Conservation (phyloP, 2,113 vertebrate genomes). For the Corvus moneduloides region DNA sequence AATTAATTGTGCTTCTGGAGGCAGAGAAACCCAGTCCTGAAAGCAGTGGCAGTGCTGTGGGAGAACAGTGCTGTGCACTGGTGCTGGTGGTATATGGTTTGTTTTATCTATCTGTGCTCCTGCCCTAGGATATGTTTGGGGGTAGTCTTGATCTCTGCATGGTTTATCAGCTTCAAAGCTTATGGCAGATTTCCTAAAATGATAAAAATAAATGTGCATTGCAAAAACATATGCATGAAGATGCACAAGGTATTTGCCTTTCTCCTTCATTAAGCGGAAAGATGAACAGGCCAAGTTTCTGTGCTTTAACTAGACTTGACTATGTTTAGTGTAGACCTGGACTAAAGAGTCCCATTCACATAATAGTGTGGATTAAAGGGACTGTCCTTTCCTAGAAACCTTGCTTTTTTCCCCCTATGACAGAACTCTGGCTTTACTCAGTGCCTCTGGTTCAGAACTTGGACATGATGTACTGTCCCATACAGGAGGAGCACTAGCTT, state of each 20-base stretch:
- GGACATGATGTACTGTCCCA: accelerated
- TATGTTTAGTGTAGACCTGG: background rate
- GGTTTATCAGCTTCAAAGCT: background rate
- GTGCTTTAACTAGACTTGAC: background rate
- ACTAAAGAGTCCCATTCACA: background rate
- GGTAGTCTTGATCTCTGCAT: background rate
- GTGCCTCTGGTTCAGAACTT: background rate
- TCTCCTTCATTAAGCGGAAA: background rate
- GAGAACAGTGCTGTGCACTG: background rate
- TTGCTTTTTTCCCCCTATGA: background rate
- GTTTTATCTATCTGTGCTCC: background rate
- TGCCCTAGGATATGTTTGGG: background rate
- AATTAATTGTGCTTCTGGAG: background rate
- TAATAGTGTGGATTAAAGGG: background rate
- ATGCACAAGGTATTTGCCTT: background rate
- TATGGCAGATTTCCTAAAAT: background rate
- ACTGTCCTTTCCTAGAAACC: background rate
- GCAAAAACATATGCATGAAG: background rate
- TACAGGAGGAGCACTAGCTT: background rate
- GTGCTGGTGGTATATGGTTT: background rate
- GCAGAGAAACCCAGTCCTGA: background rate
- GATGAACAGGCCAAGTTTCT: background rate
- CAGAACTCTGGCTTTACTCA: background rate
- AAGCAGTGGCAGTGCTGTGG: background rate
- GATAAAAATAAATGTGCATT: background rate